Base-by-base conservation (phyloP, 2,797 vertebrate species). In the Periophthalmus magnuspinnatus region DNA sequence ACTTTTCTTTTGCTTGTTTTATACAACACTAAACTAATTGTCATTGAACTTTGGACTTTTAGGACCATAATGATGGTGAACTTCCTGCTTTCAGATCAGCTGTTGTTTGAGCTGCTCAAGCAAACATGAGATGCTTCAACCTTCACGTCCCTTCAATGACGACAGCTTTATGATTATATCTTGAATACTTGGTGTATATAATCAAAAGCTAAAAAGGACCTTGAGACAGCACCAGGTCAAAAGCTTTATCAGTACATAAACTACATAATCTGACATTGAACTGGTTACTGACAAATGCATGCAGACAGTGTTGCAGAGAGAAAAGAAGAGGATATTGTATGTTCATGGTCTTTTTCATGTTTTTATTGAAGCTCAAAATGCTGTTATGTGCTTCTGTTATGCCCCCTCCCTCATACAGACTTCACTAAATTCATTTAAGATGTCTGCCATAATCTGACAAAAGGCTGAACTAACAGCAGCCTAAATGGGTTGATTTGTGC, bases 401-500 rank as follows among this genome's bases (percentile, higher is more conserved):
- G 10, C 32, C 36, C 45, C 14, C 58, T 63, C 6, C 32, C 22
- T 56, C 3, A 24, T 14, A 9, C 72, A 54, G 65, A 34, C 61
- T 32, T 22, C 36, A 21, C 4, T 54, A 63, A 59, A 67, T 65
- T 34, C 2, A 67, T 66, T 70, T 61, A 60, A 57, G 52, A 61
- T 50, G 59, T 64, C 45, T 70, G 61, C 67, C 58, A n/a, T 60
- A 56, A 68, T 76, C 33, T 64, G 32, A 69, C n/a, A 16, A 34
- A 36, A 70, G 67, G 70, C 54, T 81, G 66, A 66, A 56, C 38
- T 56, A 33, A 3, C 50, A 16, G 47, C 33, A 64, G 63, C 55
- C 36, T 34, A 32, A 60, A 48, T 14, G 10, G 6, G 24, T 33
- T 69, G 69, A 81, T 79, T 77, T 59, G 70, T 70, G 66, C 76